A percentile compares a stretch with the other conserved stretches of the same genome.
These are phyloP conservation scores for Tipula confusa DNA, from an alignment of 2,888 invertebrate genomes.

Conservation along the genomic window DNA sequence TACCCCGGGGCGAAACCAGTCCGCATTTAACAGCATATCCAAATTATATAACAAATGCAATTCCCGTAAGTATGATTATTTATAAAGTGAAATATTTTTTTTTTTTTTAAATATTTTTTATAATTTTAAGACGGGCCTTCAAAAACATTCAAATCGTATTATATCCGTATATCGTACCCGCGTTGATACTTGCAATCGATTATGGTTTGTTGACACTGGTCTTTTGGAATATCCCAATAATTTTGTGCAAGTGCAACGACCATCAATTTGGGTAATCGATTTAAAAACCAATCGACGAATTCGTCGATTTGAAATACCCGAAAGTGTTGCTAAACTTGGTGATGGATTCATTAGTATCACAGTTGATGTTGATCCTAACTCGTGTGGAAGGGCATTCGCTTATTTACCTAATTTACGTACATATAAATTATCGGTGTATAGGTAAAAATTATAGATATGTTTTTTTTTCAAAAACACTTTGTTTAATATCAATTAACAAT, in stretches of 20 bases:
- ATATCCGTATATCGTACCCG: conserved; percentile 68
- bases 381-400: conserved; percentile 63
- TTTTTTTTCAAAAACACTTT: conserved; percentile 28
- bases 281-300: conserved; percentile 59
- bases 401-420: conserved; percentile 57
- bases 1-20: conserved; percentile 36
- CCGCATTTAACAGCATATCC: conserved; percentile 47
- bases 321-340: conserved; percentile 42
- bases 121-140: conserved; percentile 32
- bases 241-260: conserved; percentile 51
- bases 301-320: conserved; percentile 52
- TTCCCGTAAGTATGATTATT: conserved; percentile 37
- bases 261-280: conserved; percentile 64
- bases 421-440: conserved; percentile 48
- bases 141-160: conserved; percentile 43
- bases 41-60: conserved; percentile 42
- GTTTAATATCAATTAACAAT: neutral
- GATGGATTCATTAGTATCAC: conserved; percentile 60
- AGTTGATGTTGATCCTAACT: conserved; percentile 56
- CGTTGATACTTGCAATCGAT: conserved; percentile 65
- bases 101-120: neutral
- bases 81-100: no score
- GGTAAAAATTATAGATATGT: conserved; percentile 36
- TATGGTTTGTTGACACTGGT: conserved; percentile 79
- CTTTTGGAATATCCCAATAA: conserved; percentile 63